Base-by-base conservation (phyloP, 2,888 invertebrate genomes). In the Brachyptera putata region DNA sequence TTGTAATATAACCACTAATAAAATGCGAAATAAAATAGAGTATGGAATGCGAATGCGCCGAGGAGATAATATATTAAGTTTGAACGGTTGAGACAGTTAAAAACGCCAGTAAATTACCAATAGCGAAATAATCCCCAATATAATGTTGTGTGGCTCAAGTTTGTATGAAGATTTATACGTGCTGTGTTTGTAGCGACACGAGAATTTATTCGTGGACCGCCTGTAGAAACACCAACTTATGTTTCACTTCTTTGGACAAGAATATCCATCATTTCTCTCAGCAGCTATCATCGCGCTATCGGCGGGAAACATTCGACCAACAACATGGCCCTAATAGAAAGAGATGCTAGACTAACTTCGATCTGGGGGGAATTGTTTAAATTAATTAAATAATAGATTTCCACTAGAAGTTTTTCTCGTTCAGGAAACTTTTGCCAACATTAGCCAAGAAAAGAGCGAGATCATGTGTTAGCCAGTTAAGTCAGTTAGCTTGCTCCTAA, bases 331-430 rank as follows among this genome's bases (percentile, higher is more conserved):
- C 30, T 5, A 11, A 30, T 11, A 5, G 30, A 11, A n/a, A 30
- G 30, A 30, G 30, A 5, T 5, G 30, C 30, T n/a, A n/a, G n/a
- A n/a, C 30, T 11, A 30, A 30, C 30, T 30, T 30, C 30, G 30
- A 30, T 30, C 30, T 7, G 11, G 30, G 11, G 30, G 21, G 43
- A 11, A 16, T 18, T 43, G 43, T 43, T 43, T 43, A 43, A 43
- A 16, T 43, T 43, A 43, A 43, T 43, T 43, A 43, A 43, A 43
- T 43, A 43, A 43, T 43, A 43, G 43, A 43, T 43, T 18, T 43
- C 43, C n/a, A 18, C 30, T 16, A 43, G 43, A 43, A 43, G 21
- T 16, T 43, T 18, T 43, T 43, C 43, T 5, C 43, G 16, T 4
- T 11, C n/a, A n/a, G n/a, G 18, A 43, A 43, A 43, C 43, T 43